Percentiles rank a stretch among this genome's conserved stretches.
These are phyloP conservation scores for Pteruthius melanotis DNA, from an alignment of 2,113 vertebrate species.

Conservation along the genomic window DNA sequence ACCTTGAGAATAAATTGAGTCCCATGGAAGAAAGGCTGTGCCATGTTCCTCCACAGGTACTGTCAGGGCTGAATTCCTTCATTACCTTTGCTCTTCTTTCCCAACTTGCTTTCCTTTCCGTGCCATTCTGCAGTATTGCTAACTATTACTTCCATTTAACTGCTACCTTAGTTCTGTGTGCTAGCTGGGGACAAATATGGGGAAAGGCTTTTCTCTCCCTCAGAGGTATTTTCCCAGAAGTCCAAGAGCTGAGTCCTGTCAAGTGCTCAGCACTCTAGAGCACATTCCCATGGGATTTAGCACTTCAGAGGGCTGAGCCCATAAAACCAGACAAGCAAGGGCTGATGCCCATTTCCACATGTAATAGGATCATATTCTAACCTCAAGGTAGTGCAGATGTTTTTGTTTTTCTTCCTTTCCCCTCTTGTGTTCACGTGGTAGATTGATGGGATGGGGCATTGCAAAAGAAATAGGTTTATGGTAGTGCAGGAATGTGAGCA, in stretches of 20 bases:
- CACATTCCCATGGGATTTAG: constrained; percentile 48
- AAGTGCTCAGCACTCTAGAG: neutral
- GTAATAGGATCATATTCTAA: constrained; percentile 16
- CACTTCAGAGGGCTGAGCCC: constrained; percentile 44
- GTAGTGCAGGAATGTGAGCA: neutral
- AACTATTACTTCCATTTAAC: neutral
- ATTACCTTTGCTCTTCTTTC: constrained; percentile 20
- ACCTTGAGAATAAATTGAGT: neutral
- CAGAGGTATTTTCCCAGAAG: neutral
- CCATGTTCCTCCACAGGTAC: neutral
- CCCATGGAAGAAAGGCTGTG: neutral
- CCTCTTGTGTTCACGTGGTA: neutral
- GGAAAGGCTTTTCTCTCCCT: constrained; percentile 5
- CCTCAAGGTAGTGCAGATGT: constrained; percentile 51
- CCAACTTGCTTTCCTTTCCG: neutral
- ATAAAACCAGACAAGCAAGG: constrained; percentile 57
- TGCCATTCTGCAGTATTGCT: neutral
- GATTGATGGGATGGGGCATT: neutral
- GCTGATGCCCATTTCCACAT: constrained; percentile 45
- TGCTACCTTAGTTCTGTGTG: neutral
- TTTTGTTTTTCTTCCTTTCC: constrained; percentile 35
- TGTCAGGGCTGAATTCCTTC: neutral
- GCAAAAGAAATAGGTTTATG: constrained; percentile 33
- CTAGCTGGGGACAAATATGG: neutral
- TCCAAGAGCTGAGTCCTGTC: neutral